Evolutionary conservation across 2,113 vertebrate genomes (phyloP).

Genomic region (Pachypanchax playfairii): DNA sequence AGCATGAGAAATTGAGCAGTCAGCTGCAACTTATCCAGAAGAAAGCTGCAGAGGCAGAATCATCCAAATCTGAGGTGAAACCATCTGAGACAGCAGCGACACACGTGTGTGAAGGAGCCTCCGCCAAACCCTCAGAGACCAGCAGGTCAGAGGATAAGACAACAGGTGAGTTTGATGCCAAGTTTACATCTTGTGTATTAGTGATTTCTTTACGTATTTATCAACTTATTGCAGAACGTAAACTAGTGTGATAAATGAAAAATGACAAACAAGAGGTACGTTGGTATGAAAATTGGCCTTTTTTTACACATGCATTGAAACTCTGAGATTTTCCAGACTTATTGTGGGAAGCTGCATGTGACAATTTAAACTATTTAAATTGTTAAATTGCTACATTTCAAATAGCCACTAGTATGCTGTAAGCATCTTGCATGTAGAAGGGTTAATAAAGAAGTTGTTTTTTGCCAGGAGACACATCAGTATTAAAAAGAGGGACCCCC

Average conservation of each 20-base stretch:
- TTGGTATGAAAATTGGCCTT: no score
- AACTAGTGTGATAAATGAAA: no score
- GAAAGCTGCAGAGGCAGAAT: constrained; percentile 67
- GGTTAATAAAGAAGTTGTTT: neutral
- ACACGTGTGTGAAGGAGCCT: constrained; percentile 35
- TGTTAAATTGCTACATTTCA: no score
- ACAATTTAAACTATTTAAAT: no score
- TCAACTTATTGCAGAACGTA: no score
- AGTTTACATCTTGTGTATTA: neutral
- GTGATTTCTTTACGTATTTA: no score
- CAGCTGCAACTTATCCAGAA: constrained; percentile 86
- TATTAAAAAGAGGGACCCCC: constrained; percentile 89
- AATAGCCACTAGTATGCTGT: neutral
- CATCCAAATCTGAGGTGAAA: constrained; percentile 79
- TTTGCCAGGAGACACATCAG: constrained; percentile 80
- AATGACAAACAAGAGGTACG: no score
- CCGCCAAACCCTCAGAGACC: constrained; percentile 76
- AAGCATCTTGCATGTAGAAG: neutral
- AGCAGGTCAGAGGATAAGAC: constrained; percentile 86
- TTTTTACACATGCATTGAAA: no score
- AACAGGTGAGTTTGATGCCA: constrained; percentile 75
- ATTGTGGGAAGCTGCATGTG: no score
- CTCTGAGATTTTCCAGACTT: no score
- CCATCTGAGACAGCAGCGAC: constrained; percentile 64
- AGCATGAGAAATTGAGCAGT: constrained; percentile 97